Conservation (phyloP, 1,140 invertebrate genomes). For the Chymomyza costata region DNA sequence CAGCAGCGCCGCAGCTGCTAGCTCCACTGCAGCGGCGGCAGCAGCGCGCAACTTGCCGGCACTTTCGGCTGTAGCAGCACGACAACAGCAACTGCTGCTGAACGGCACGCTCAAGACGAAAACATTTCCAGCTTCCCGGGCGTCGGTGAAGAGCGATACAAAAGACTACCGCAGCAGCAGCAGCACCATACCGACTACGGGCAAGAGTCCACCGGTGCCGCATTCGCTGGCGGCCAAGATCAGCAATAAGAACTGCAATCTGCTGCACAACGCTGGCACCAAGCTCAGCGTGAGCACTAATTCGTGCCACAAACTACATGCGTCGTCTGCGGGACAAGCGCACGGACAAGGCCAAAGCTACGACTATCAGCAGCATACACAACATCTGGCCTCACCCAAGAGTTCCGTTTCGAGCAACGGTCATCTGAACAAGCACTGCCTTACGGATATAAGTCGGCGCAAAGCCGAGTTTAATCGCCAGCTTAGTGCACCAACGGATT, state of each 20-base stretch:
- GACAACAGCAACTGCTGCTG: slow-evolving; percentile 58
- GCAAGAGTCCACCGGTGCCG: slow-evolving; percentile 53
- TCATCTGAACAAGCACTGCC: slow-evolving; percentile 70
- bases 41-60: slow-evolving; percentile 40
- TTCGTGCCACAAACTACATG: slow-evolving; percentile 71
- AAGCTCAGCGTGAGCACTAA: slow-evolving; percentile 68
- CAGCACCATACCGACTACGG: slow-evolving; percentile 63
- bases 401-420: slow-evolving; percentile 72
- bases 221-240: slow-evolving; percentile 70
- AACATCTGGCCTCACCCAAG: slow-evolving; percentile 60
- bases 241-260: slow-evolving; percentile 66
- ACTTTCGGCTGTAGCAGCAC: slow-evolving; percentile 49
- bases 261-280: slow-evolving; percentile 43
- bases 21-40: slow-evolving; percentile 4
- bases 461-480: slow-evolving; percentile 75
- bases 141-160: slow-evolving; percentile 60
- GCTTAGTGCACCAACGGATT: slow-evolving; percentile 70
- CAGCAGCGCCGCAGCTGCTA: slow-evolving; percentile 8
- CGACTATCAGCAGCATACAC: slow-evolving; percentile 16
- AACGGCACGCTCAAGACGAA: slow-evolving; percentile 66
- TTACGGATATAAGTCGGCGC: slow-evolving; percentile 69
- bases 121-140: slow-evolving; percentile 58
- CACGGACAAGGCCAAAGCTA: slow-evolving; percentile 25
- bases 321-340: slow-evolving; percentile 11
- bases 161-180: slow-evolving; percentile 48